Base-by-base conservation (phyloP, 2,797 vertebrate species). In the Acrossocheilus fasciatus region DNA sequence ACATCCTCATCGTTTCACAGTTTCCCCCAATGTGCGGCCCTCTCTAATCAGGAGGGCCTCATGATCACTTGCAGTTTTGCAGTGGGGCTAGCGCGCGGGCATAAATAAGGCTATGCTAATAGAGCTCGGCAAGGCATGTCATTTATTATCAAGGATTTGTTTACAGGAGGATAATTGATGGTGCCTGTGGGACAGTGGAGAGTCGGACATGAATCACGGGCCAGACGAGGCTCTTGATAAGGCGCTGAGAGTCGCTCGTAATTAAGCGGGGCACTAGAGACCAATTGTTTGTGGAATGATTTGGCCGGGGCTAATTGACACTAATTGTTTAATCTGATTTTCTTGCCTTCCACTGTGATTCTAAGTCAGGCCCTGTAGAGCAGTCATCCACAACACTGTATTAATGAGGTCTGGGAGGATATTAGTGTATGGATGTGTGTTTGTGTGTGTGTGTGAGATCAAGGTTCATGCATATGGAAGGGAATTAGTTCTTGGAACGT, bases 281-380 rank as follows among this genome's bases (percentile, higher is more conserved):
- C 97, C 97, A 98, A 98, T 98, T 99, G 97, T 99, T 98, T 98
- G 96, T 94, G 92, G 96, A 97, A 97, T 97, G 97, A 98, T 98
- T 98, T 97, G 97, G 96, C 97, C 95, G 95, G 94, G 94, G 97
- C 97, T 99, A 99, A 99, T 99, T 99, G 97, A 97, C 97, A 97
- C 96, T 99, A 99, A 99, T 99, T 98, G 97, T 98, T 99, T 98
- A 98, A 98, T 98, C 97, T 97, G 97, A 98, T 98, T 98, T 99
- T 97, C 96, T 96, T 96, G 95, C 96, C 95, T 93, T 93, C 90
- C 84, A 92, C 92, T 91, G 93, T 92, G 93, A 92, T 91, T 92
- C 92, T 91, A 93, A 94, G 92, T 87, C 91, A 80, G 88, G 89
- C 91, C 90, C 75, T 82, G 82, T 87, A 88, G 91, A 91, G 91